phyloP scores from a whole-genome alignment of 2,113 vertebrate genomes.

The Otolemur garnettii region DNA sequence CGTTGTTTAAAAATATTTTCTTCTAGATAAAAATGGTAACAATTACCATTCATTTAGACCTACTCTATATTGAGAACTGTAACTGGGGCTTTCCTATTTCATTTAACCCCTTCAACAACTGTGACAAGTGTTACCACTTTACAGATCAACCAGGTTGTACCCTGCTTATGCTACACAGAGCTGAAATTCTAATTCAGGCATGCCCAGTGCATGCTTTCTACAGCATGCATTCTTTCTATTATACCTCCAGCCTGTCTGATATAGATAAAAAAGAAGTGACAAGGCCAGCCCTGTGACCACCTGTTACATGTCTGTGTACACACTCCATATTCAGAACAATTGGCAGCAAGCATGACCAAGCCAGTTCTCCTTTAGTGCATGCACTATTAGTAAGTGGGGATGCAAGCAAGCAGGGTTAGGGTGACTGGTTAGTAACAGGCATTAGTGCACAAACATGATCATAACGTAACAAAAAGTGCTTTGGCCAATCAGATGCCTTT shows the following conservation, averaged over 20 bases:
- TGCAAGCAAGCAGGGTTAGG: slow-evolving; percentile 86
- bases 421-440: slow-evolving; percentile 84
- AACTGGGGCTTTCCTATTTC: background rate
- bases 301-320: background rate
- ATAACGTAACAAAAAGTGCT: slow-evolving; percentile 79
- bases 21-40: background rate
- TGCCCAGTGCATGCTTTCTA: rapidly evolving
- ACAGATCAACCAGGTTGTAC: background rate
- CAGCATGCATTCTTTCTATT: background rate
- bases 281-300: background rate
- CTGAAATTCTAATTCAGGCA: background rate
- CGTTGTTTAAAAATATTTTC: background rate
- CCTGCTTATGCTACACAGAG: background rate
- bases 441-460: slow-evolving; percentile 86
- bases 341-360: slow-evolving; percentile 73
- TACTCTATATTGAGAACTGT: background rate
- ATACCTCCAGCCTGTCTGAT: background rate
- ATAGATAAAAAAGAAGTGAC: background rate
- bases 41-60: background rate
- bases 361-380: slow-evolving; percentile 81
- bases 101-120: background rate
- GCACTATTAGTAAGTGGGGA: slow-evolving; percentile 87
- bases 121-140: background rate
- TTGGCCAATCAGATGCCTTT: slow-evolving; percentile 90
- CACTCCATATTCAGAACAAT: slow-evolving; percentile 73